A percentile compares a stretch with the other conserved stretches of the same genome.
These are phyloP conservation scores for Aldabrachelys gigantea DNA, from an alignment of 2,113 vertebrate species.

Conservation along the genomic window DNA sequence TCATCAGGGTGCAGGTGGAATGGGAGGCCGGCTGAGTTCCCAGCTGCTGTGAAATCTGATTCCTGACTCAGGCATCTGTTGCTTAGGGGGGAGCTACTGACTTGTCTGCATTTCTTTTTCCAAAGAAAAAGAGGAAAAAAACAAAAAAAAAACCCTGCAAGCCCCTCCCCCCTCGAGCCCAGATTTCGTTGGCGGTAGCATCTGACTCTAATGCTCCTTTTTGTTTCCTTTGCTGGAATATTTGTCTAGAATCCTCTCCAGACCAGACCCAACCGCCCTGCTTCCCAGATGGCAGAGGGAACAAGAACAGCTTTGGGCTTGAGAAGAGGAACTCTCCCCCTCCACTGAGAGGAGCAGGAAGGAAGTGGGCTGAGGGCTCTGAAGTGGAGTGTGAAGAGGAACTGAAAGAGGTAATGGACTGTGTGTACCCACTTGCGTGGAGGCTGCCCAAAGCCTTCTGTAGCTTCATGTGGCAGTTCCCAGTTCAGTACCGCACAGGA, in stretches of 20 bases:
- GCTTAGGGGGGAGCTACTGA: background rate
- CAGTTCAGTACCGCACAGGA: background rate
- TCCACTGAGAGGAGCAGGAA: background rate
- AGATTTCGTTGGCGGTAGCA: background rate
- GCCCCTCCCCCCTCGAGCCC: background rate
- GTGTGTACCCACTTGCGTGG: background rate
- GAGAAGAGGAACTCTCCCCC: background rate
- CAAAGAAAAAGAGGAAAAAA: background rate
- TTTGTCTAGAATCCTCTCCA: background rate
- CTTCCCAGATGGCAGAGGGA: background rate
- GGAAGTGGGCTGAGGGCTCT: background rate
- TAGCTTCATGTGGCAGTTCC: background rate
- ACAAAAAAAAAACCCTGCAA: background rate
- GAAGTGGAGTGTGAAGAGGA: background rate
- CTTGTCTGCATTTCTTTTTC: background rate
- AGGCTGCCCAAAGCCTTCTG: background rate
- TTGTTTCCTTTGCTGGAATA: background rate
- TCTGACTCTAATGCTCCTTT: background rate
- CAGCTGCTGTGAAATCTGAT: background rate
- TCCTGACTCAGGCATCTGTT: background rate
- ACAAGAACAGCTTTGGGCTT: background rate
- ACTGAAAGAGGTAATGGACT: background rate
- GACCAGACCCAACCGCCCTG: background rate
- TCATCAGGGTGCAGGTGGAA: background rate
- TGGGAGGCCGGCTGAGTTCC: background rate